Evolutionary conservation across 1,140 invertebrate species (phyloP).

Genomic region (Spodoptera frugiperda): DNA sequence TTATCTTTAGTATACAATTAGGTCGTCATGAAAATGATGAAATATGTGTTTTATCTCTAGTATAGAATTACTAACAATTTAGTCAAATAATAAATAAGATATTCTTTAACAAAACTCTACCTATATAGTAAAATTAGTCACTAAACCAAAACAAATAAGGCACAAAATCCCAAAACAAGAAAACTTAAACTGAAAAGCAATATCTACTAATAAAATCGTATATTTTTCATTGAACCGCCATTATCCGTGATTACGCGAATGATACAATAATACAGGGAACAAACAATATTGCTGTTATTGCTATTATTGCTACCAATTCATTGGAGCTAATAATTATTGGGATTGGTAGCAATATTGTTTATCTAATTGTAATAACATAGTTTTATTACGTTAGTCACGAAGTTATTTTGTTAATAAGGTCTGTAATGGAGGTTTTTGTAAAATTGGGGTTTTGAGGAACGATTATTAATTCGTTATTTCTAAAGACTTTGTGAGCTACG

Average conservation of each 20-base stretch:
- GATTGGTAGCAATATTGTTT: background rate
- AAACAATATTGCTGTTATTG: conserved; percentile 28
- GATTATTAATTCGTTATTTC: no score
- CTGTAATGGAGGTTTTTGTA: no score
- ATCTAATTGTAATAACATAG: background rate
- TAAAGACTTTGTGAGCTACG: no score
- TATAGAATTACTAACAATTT: no score
- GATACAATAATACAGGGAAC: conserved; percentile 19
- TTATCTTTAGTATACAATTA: no score
- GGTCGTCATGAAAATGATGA: no score
- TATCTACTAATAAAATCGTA: conserved; percentile 26
- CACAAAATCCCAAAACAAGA: background rate
- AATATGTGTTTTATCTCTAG: no score
- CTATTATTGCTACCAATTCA: conserved; percentile 6
- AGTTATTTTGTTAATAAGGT: background rate
- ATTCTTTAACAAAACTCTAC: no score
- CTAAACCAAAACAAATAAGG: no score
- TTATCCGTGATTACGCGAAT: conserved; percentile 30
- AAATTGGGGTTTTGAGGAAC: no score
- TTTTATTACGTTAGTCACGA: conserved; percentile 24
- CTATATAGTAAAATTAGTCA: no score
- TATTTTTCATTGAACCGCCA: conserved; percentile 32
- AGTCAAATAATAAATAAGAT: no score
- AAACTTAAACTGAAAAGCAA: conserved; percentile 11
- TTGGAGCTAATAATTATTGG: conserved; percentile 11